phyloP scores from a whole-genome alignment of 1,140 invertebrate species.

The Apocrypta bakeri region DNA sequence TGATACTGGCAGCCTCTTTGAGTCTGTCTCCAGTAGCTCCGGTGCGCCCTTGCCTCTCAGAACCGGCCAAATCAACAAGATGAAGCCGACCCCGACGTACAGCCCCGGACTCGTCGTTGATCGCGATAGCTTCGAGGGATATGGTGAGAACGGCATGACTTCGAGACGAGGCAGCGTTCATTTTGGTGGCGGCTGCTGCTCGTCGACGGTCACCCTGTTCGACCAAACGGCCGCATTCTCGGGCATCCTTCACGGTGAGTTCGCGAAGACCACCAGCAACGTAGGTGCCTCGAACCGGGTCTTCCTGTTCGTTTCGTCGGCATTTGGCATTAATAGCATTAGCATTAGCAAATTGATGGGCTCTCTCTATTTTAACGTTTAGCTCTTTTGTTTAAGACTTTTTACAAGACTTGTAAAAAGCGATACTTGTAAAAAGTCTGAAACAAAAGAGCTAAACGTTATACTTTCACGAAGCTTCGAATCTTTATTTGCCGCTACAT shows the following conservation, averaged over 20 bases:
- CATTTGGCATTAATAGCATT: too few relatives aligned
- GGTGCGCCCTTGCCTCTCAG: slow-evolving; percentile 90
- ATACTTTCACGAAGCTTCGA: too few relatives aligned
- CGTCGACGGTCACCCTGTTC: slow-evolving; percentile 84
- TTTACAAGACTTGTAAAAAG: too few relatives aligned
- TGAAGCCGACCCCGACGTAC: slow-evolving; percentile 89
- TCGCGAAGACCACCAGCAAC: slow-evolving; percentile 79
- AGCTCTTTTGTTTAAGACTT: too few relatives aligned
- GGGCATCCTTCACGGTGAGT: slow-evolving; percentile 85
- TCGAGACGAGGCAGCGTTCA: slow-evolving; percentile 91
- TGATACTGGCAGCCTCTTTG: slow-evolving; percentile 96
- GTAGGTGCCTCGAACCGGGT: slow-evolving; percentile 66
- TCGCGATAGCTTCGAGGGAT: slow-evolving; percentile 82
- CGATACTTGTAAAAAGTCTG: too few relatives aligned
- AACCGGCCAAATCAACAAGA: slow-evolving; percentile 92
- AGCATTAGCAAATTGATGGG: too few relatives aligned
- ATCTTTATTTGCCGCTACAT: too few relatives aligned
- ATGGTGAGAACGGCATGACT: slow-evolving; percentile 95
- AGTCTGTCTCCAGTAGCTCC: slow-evolving; percentile 90
- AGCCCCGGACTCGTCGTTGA: slow-evolving; percentile 70
- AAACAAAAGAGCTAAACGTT: too few relatives aligned
- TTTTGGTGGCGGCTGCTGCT: slow-evolving; percentile 85
- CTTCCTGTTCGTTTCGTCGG: too few relatives aligned
- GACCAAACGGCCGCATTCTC: slow-evolving; percentile 85
- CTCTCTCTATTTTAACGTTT: too few relatives aligned